Base-by-base conservation (phyloP, 1,140 invertebrate species). In the Drosophila nebulosa region DNA sequence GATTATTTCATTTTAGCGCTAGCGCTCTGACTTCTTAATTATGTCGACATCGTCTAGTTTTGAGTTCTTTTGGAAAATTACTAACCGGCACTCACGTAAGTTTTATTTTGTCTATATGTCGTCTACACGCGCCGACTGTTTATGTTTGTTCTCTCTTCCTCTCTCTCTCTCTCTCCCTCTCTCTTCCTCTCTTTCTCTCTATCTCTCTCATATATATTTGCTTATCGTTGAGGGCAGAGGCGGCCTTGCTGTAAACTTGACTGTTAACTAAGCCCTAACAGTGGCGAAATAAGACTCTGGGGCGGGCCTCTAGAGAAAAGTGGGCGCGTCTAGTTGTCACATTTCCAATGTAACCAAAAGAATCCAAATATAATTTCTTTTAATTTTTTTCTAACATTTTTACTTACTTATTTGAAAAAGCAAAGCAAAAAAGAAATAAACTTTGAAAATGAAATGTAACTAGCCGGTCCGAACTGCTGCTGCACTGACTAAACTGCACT, bases 31-130 rank as follows among this genome's bases (percentile, higher is more conserved):
- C 39, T 46, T 7, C 16, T 24, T 67, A 67, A 64, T 74, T 67
- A 66, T 60, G 50, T 53, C 62, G 32, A 53, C 50, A 50, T n/a
- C 30, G 67, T 26, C 42, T 52, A 39, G 66, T 36, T 51, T 60
- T 21, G 22, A 46, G 52, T 65, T 65, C 30, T 36, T 39, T 74
- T 67, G 71, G 71, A 74, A 74, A 74, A 74, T 58, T 73, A 74
- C 70, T 74, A 60, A 51, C 36, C 1, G 70, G 56, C 59, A 30
- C 63, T 36, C 24, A 24, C 36, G 21, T 22, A 27, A 21, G 27
- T 30, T 46, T 63, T n/a, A n/a, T n/a, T 14, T 42, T 46, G 39
- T 42, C 6, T 18, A 42, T 42, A 42, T 42, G 12, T 57, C 30
- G 27, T 39, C 39, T 18, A 69, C 56, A 65, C 46, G 53, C 70